These are phyloP conservation scores for Idaea aversata DNA, from an alignment of 2,888 invertebrate genomes.

Conservation along the genomic window DNA sequence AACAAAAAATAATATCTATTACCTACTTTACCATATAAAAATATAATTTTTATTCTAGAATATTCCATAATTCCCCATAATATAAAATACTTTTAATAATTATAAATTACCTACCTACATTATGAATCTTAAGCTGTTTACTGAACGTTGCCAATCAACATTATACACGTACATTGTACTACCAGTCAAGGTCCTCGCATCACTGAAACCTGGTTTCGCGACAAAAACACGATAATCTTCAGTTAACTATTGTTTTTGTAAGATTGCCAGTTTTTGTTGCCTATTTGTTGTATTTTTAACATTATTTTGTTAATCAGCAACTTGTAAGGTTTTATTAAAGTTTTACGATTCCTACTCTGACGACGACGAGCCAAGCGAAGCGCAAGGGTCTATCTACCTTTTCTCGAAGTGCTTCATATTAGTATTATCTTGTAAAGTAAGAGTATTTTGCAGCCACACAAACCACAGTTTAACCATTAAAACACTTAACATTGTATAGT, in stretches of 20 bases:
- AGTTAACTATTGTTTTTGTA: constrained; percentile 18
- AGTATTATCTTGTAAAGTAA: neutral
- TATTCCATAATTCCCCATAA: neutral
- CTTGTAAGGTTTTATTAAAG: neutral
- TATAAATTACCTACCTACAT: no score
- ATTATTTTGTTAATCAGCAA: neutral
- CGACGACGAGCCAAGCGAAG: no score
- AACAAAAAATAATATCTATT: neutral
- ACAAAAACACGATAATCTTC: constrained; percentile 26
- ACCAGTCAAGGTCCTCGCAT: constrained; percentile 51
- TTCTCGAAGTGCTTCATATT: no score
- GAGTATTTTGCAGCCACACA: neutral
- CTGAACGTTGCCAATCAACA: constrained; percentile 26
- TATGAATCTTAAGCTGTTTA: constrained; percentile 1
- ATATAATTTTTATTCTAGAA: neutral
- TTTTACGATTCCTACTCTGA: neutral
- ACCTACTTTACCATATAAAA: no score
- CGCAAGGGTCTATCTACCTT: no score
- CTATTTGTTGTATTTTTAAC: constrained; percentile 1
- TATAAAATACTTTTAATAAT: constrained; percentile 3
- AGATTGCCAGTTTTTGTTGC: neutral
- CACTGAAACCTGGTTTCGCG: constrained; percentile 36
- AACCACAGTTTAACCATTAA: neutral
- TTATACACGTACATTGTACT: constrained; percentile 31
- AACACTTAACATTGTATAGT: neutral